Percentiles rank a stretch among this genome's conserved stretches.
Evolutionary conservation across 2,797 vertebrate genomes (phyloP).

Genomic region (Amblyraja radiata): DNA sequence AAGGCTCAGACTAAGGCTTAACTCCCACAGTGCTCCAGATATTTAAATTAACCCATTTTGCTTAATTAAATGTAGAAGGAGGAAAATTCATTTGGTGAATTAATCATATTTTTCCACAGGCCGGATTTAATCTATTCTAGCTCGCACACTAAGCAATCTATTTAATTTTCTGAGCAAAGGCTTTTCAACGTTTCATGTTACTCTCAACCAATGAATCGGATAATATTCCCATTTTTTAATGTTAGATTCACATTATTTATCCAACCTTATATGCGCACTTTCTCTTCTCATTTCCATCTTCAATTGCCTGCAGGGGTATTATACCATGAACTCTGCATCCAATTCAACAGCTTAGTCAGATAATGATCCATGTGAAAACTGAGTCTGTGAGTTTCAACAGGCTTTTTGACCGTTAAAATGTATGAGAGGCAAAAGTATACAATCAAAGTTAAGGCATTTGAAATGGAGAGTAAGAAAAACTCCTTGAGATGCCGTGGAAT

Average conservation of each 20-base stretch:
- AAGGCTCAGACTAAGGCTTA: background rate
- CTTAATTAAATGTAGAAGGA: background rate
- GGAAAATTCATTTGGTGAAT: background rate
- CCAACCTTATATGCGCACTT: background rate
- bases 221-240: background rate
- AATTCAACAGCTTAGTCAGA: background rate
- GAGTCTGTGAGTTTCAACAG: background rate
- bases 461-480: background rate
- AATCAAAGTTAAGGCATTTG: background rate
- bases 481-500: background rate
- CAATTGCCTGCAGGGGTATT: background rate
- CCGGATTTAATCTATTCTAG: background rate
- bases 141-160: background rate
- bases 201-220: background rate
- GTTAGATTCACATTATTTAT: too few relatives aligned
- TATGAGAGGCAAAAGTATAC: background rate
- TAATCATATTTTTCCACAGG: slow-evolving; percentile 11
- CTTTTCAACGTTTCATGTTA: background rate
- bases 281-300: background rate
- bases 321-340: background rate
- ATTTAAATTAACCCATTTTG: background rate
- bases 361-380: background rate
- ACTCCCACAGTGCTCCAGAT: background rate
- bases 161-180: background rate
- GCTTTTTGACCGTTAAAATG: background rate